phyloP scores from a whole-genome alignment of 2,888 invertebrate genomes.

The Mesorhabditis sp. region DNA sequence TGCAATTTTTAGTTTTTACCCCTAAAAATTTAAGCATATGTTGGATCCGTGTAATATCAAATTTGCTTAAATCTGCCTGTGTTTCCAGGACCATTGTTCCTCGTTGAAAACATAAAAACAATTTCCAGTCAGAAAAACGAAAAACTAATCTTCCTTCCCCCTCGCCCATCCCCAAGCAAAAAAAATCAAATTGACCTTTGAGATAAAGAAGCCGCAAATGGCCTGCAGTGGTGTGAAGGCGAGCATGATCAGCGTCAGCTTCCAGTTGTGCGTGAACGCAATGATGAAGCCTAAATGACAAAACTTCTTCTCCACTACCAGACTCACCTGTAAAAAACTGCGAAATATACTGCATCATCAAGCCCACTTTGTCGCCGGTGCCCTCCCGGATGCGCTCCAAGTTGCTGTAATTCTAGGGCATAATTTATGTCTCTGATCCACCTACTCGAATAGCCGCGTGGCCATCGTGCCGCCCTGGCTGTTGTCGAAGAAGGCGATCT shows the following conservation, averaged over 20 bases:
- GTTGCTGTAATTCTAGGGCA: neutral
- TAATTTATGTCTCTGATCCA: neutral
- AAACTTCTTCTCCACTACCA: slow-evolving; percentile 10
- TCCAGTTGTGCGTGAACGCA: slow-evolving; percentile 56
- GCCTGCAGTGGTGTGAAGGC: slow-evolving; percentile 55
- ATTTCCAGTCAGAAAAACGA: neutral
- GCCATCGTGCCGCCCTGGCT: slow-evolving; percentile 63
- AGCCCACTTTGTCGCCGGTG: slow-evolving; percentile 56
- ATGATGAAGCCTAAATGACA: slow-evolving; percentile 49
- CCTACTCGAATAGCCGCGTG: slow-evolving; percentile 63
- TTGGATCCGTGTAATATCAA: no score
- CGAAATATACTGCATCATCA: slow-evolving; percentile 47
- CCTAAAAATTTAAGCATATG: no score
- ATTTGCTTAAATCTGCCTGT: neutral
- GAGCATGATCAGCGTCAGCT: slow-evolving; percentile 56
- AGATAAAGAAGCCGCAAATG: slow-evolving; percentile 45
- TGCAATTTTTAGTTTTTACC: neutral
- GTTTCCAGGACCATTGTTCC: no score
- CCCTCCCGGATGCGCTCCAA: slow-evolving; percentile 56
- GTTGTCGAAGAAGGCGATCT: slow-evolving; percentile 58
- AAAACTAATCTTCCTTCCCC: neutral
- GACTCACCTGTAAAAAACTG: slow-evolving; percentile 39
- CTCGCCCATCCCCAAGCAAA: neutral
- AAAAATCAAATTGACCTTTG: slow-evolving; percentile 28
- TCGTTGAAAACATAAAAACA: neutral